These are phyloP conservation scores for Chaetops frenatus DNA, from an alignment of 2,113 vertebrate genomes.

Conservation along the genomic window DNA sequence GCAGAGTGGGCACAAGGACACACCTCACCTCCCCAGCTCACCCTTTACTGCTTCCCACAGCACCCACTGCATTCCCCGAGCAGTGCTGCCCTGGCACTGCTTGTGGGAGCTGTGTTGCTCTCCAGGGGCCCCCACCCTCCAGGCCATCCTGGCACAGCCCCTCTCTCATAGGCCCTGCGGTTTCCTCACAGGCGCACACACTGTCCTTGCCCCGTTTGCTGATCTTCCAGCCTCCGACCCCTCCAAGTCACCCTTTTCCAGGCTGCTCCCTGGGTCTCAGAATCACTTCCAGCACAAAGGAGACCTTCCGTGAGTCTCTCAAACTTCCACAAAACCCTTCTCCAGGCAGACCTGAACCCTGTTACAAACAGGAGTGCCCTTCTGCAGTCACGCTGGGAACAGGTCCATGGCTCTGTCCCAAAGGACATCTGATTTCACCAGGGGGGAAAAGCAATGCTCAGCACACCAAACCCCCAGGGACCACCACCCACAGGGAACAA, in stretches of 20 bases:
- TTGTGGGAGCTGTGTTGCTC: rapidly evolving
- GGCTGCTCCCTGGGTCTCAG: not conserved
- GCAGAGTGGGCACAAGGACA: not conserved
- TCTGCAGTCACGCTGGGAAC: not conserved
- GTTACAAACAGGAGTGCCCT: not conserved
- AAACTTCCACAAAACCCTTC: not conserved
- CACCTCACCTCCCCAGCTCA: not conserved
- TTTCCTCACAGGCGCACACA: rapidly evolving
- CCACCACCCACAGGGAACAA: not conserved
- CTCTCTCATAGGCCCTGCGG: no score
- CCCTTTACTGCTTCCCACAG: not conserved
- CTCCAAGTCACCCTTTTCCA: not conserved
- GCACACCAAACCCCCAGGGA: no score
- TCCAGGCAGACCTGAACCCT: not conserved
- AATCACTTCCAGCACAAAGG: not conserved
- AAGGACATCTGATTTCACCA: not conserved
- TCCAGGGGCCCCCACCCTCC: not conserved
- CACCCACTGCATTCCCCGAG: not conserved
- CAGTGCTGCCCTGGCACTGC: not conserved
- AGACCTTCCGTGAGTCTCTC: not conserved
- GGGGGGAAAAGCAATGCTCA: not conserved
- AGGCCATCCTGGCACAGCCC: not conserved
- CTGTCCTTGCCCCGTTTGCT: not conserved
- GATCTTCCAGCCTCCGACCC: not conserved
- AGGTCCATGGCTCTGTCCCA: not conserved